Percentiles rank a stretch among this genome's conserved stretches.
Conservation (phyloP, 1,140 invertebrate genomes). For the Cheumatopsyche charites region DNA sequence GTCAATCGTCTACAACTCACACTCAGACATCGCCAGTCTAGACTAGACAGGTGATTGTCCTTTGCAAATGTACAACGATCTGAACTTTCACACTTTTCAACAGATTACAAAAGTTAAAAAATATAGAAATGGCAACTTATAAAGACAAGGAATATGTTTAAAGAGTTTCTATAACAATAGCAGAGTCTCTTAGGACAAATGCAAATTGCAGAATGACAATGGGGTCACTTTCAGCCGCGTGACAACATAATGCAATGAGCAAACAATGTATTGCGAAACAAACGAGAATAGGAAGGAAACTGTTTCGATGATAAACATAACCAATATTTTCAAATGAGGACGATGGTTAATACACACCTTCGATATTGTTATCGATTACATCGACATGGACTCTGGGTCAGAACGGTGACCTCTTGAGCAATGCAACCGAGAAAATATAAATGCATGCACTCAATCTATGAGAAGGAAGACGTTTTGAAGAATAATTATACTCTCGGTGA, state of each 20-base stretch:
- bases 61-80: background rate
- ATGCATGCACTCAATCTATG: background rate
- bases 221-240: background rate
- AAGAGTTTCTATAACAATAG: background rate
- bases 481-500: too few relatives aligned
- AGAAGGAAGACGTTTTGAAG: too few relatives aligned
- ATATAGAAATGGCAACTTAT: too few relatives aligned
- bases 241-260: background rate
- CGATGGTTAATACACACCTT: background rate
- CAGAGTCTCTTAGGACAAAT: background rate
- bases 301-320: too few relatives aligned
- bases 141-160: too few relatives aligned
- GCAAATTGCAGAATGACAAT: background rate
- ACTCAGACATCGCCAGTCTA: background rate
- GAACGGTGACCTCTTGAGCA: background rate
- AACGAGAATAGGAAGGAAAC: background rate
- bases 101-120: too few relatives aligned
- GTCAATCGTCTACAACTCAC: background rate
- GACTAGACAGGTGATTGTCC: conserved; percentile 13
- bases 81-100: background rate
- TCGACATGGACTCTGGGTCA: background rate
- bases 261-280: conserved; percentile 12
- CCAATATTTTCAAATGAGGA: background rate
- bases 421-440: background rate
- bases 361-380: background rate